Conservation (phyloP, 2,797 vertebrate genomes). For the Benthosema pterotum region DNA sequence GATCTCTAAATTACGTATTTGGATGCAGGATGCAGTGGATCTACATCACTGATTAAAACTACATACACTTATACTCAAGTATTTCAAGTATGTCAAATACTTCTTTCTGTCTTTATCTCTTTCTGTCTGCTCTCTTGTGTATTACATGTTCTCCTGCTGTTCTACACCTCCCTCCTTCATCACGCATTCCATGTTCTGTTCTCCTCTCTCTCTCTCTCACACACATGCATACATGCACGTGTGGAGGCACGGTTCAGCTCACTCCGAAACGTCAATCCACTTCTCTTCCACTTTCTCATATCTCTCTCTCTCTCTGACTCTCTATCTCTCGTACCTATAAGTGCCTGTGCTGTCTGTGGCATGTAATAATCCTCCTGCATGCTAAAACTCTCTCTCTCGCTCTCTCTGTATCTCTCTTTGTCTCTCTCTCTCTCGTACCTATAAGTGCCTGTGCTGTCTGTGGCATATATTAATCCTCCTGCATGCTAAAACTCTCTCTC, state of each 20-base stretch:
- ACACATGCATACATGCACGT: too few relatives aligned
- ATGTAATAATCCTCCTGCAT: slow-evolving; percentile 4
- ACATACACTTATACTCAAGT: too few relatives aligned
- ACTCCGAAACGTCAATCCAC: background rate
- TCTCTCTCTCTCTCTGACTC: background rate
- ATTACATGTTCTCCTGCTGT: background rate
- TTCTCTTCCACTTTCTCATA: too few relatives aligned
- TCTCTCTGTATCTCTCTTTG: background rate
- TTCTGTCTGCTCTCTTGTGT: background rate
- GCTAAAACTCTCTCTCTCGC: background rate
- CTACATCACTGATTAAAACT: too few relatives aligned
- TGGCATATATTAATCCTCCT: background rate
- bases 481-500: slow-evolving; percentile 9
- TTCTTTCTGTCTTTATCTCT: background rate
- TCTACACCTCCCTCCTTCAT: background rate
- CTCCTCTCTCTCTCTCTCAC: too few relatives aligned
- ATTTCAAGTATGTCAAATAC: too few relatives aligned
- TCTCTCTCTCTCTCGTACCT: slow-evolving; percentile 1
- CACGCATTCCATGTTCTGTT: background rate
- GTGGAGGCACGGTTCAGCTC: background rate
- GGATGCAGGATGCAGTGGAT: too few relatives aligned
- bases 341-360: background rate
- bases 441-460: background rate
- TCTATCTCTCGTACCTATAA: slow-evolving; percentile 1
- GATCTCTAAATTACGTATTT: too few relatives aligned